Percentiles rank a stretch among this genome's conserved stretches.
Conservation (phyloP, 2,797 vertebrate species). For the Phylloscopus collybita region DNA sequence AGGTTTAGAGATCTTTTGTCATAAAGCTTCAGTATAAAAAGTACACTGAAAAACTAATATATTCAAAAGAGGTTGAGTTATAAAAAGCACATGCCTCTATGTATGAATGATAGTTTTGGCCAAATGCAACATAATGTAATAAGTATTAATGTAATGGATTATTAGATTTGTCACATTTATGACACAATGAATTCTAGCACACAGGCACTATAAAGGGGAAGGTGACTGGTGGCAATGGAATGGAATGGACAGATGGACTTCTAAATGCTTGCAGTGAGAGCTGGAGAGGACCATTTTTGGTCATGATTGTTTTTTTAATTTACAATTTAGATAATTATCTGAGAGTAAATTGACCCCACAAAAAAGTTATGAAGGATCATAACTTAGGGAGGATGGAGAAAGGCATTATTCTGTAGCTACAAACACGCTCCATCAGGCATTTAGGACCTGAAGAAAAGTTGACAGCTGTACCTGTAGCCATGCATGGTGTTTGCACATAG, state of each 20-base stretch:
- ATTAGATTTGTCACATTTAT: neutral
- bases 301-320: neutral
- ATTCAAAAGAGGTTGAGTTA: neutral
- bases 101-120: neutral
- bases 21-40: neutral
- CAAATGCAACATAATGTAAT: neutral
- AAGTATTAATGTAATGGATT: neutral
- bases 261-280: neutral
- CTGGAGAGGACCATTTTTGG: neutral
- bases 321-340: neutral
- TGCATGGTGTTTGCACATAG: neutral
- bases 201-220: neutral
- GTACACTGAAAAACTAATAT: neutral
- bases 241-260: neutral
- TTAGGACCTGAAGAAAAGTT: neutral
- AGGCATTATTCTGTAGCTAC: neutral
- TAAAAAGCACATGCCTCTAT: neutral
- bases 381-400: neutral
- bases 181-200: neutral
- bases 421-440: neutral
- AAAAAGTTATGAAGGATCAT: neutral
- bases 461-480: neutral
- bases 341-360: neutral
- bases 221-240: neutral
- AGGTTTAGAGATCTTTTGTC: neutral